Percentiles rank a stretch among this genome's conserved stretches.
phyloP scores from a whole-genome alignment of 2,797 vertebrate genomes.

The Melanotaenia pygmaea region DNA sequence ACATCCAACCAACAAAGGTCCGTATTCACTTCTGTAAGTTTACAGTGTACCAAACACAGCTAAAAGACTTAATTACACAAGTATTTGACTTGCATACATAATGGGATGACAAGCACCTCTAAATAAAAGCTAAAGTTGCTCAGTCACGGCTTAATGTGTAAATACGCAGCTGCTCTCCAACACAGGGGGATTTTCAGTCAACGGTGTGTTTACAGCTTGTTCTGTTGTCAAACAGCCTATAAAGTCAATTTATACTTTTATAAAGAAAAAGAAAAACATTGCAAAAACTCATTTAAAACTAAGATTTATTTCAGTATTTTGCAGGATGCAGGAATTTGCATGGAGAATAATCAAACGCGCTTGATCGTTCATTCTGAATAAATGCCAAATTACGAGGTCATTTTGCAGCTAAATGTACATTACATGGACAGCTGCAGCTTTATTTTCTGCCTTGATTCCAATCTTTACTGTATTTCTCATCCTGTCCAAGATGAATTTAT shows the following conservation, averaged over 20 bases:
- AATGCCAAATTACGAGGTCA: conserved; percentile 3
- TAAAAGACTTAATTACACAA: background rate
- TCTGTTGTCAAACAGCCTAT: background rate
- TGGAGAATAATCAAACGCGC: background rate
- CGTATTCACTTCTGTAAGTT: background rate
- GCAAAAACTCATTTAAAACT: background rate
- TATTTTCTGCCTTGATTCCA: conserved; percentile 25
- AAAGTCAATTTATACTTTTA: background rate
- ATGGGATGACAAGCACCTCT: background rate
- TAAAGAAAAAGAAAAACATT: background rate
- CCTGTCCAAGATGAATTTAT: conserved; percentile 63
- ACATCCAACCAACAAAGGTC: background rate
- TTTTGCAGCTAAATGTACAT: conserved; percentile 20
- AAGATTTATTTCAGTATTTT: background rate
- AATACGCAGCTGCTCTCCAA: background rate
- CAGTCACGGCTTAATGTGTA: background rate
- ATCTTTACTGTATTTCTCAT: conserved; percentile 46
- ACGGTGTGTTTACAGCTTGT: background rate
- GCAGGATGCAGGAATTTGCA: background rate
- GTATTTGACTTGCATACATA: background rate
- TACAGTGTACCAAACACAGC: background rate
- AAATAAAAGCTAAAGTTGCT: too few relatives aligned
- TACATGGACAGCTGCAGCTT: conserved; percentile 26
- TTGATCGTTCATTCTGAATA: conserved; percentile 6
- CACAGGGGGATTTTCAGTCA: background rate